Evolutionary conservation across 2,113 vertebrate species (phyloP).

Genomic region (Oncorhynchus keta): DNA sequence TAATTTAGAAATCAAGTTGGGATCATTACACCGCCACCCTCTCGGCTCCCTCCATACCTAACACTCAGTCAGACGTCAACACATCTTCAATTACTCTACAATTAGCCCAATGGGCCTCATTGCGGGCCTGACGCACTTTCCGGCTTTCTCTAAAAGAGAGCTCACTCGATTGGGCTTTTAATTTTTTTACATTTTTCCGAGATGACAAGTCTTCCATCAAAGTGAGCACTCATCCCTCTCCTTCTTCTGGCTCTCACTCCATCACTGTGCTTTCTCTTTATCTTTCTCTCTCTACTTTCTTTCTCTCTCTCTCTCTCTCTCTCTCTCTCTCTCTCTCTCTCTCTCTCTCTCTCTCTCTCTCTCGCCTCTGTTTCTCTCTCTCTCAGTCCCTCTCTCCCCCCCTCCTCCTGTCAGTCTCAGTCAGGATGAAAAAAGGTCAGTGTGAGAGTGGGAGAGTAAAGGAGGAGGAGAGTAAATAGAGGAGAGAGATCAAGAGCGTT

Average conservation of each 20-base stretch:
- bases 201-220: constrained; percentile 75
- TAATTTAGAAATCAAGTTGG: constrained; percentile 43
- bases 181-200: constrained; percentile 66
- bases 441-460: constrained; percentile 67
- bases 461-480: constrained; percentile 78
- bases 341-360: constrained; percentile 16
- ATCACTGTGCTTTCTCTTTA: constrained; percentile 8
- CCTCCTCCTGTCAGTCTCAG: constrained; percentile 64
- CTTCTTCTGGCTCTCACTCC: not conserved
- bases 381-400: constrained; percentile 25
- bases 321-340: constrained; percentile 10
- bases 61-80: constrained; percentile 66
- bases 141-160: constrained; percentile 51
- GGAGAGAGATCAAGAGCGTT: constrained; percentile 78
- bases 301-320: constrained; percentile 3
- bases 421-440: constrained; percentile 70
- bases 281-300: not conserved
- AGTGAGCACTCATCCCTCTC: constrained; percentile 18
- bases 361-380: constrained; percentile 26
- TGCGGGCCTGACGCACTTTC: constrained; percentile 50
- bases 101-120: constrained; percentile 66
- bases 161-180: constrained; percentile 62
- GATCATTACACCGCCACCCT: constrained; percentile 58
- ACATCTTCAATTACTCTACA: constrained; percentile 75
- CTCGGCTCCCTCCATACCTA: constrained; percentile 40